Percentiles rank a stretch among this genome's conserved stretches.
Conservation (phyloP, 2,888 invertebrate genomes). For the Melitaea athalia region DNA sequence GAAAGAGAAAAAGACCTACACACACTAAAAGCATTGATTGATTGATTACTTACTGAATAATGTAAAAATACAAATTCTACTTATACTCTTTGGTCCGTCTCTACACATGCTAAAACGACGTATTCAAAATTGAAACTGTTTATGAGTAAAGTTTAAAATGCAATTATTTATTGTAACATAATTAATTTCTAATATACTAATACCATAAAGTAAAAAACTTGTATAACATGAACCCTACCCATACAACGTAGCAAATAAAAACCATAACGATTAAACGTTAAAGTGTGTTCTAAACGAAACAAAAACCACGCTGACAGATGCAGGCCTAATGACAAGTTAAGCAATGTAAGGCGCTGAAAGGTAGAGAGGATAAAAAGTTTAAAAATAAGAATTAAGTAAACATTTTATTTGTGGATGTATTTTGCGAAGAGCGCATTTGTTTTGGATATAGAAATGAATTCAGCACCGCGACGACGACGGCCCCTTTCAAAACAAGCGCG, state of each 20-base stretch:
- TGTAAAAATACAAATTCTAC: too few relatives aligned
- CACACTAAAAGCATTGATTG: too few relatives aligned
- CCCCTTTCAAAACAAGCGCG: constrained; percentile 54
- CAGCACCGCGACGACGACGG: constrained; percentile 42
- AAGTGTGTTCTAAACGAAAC: constrained; percentile 4
- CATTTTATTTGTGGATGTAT: constrained; percentile 61
- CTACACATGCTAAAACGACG: too few relatives aligned
- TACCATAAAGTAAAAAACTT: background rate
- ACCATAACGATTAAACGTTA: background rate
- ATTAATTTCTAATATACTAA: too few relatives aligned
- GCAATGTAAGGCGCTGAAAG: constrained; percentile 68
- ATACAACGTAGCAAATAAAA: background rate
- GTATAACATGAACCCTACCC: background rate
- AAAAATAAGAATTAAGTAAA: constrained; percentile 55
- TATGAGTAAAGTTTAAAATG: too few relatives aligned
- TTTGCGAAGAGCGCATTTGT: constrained; percentile 59
- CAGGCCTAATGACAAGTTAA: constrained; percentile 76
- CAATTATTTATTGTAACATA: too few relatives aligned
- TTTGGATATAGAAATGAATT: constrained; percentile 53
- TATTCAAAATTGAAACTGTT: too few relatives aligned
- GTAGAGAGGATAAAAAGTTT: constrained; percentile 56
- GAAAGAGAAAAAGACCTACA: too few relatives aligned
- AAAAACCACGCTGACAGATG: constrained; percentile 66
- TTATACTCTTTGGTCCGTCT: too few relatives aligned
- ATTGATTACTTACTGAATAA: too few relatives aligned